A percentile compares a stretch with the other conserved stretches of the same genome.
phyloP scores from a whole-genome alignment of 2,888 invertebrate species.

The Lithophane socia region DNA sequence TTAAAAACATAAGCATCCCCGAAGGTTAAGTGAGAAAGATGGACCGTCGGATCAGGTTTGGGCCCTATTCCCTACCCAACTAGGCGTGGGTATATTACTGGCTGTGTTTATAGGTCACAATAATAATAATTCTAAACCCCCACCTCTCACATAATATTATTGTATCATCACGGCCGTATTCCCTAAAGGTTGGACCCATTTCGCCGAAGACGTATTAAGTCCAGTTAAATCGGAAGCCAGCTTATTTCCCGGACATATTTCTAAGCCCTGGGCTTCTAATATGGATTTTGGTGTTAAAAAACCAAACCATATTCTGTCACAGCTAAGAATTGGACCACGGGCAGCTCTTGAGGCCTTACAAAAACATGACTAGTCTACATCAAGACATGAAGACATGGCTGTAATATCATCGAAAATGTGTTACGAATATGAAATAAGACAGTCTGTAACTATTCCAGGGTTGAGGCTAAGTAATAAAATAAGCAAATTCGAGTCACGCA shows the following conservation, averaged over 20 bases:
- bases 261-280: conserved; percentile 13
- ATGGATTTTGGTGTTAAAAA: conserved; percentile 24
- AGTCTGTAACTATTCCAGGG: background rate
- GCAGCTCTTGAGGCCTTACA: background rate
- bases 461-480: background rate
- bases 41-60: conserved; percentile 3
- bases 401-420: conserved; percentile 4
- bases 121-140: conserved; percentile 23
- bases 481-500: conserved; percentile 34
- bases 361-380: background rate
- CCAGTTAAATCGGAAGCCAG: conserved; percentile 35
- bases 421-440: conserved; percentile 21
- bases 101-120: conserved; percentile 29
- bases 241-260: conserved; percentile 26
- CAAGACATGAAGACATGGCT: background rate
- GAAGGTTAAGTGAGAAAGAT: conserved; percentile 29
- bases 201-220: conserved; percentile 46
- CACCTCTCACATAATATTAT: conserved; percentile 32
- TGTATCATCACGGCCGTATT: conserved; percentile 29
- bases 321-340: background rate
- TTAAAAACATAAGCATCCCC: conserved; percentile 3
- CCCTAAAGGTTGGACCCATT: conserved; percentile 35
- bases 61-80: background rate
- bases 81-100: background rate
- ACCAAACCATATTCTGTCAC: conserved; percentile 2